A percentile compares a stretch with the other conserved stretches of the same genome.
phyloP scores from a whole-genome alignment of 2,113 vertebrate genomes.

The Corythaixoides concolor region DNA sequence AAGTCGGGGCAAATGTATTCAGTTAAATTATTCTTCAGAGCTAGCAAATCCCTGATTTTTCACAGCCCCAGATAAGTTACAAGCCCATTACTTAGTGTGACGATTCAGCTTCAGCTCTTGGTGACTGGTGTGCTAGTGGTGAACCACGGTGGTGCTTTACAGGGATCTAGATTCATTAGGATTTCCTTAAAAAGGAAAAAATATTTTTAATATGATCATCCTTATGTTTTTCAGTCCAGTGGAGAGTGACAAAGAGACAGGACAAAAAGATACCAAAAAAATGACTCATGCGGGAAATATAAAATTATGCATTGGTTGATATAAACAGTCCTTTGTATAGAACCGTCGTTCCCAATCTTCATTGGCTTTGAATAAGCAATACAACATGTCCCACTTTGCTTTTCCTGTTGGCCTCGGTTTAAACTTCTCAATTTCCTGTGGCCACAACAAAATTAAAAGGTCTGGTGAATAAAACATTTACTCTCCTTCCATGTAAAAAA shows the following conservation, averaged over 20 bases:
- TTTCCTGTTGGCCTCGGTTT: slow-evolving; percentile 25
- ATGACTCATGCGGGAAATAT: slow-evolving; percentile 12
- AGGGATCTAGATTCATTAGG: not conserved
- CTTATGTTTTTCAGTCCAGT: not conserved
- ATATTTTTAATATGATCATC: not conserved
- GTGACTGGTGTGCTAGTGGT: not conserved
- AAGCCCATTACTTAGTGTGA: not conserved
- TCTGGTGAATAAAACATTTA: not conserved
- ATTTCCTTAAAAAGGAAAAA: not conserved
- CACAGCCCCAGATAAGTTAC: not conserved
- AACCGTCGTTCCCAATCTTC: not conserved
- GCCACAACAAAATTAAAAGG: not conserved
- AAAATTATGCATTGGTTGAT: not conserved
- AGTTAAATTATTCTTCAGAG: not conserved
- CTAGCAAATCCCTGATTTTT: not conserved
- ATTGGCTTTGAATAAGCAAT: not conserved
- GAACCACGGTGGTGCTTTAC: not conserved
- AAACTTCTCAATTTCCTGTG: slow-evolving; percentile 21
- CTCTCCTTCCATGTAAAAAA: not conserved
- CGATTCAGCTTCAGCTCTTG: not conserved
- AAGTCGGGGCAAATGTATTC: not conserved
- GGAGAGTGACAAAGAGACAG: not conserved
- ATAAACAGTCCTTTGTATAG: slow-evolving; percentile 16
- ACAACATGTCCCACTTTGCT: not conserved
- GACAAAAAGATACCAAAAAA: slow-evolving; percentile 21